Evolutionary conservation across 2,797 vertebrate genomes (phyloP), one percentile per base, ranked within the genome.

Genomic region (Anguilla pacifica): DNA sequence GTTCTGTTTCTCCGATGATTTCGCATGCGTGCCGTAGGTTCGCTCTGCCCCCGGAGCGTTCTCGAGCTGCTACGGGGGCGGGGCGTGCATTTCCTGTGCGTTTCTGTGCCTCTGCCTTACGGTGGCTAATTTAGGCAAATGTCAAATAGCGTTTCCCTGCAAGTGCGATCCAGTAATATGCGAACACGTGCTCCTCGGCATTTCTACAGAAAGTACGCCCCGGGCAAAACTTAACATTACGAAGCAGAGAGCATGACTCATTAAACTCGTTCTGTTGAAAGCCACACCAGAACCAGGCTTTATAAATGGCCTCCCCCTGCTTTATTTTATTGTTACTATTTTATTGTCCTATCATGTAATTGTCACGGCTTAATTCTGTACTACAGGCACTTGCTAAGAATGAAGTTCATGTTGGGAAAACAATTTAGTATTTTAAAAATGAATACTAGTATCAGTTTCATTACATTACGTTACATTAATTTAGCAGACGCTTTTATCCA

Each of bases 101-200:
- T 22, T 74, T 43, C 74, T n/a, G n/a, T 19, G 5, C 46, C 22
- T 49, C 22, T 19, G 35, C 5, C 1, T 81, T 49, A 7, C 43
- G 9, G 77, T 0, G 39, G 77, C 77, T 81, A 49, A 81, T 81
- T 81, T 81, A 9, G 77, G 77, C 19, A 81, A 81, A 81, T 81
- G 43, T 81, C 77, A 81, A 81, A 51, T 49, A 51, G 77, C 17
- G 77, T 49, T 81, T 46, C 43, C 74, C 74, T 25, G 43, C 43
- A 3, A 25, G 39, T 49, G 77, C 22, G 77, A 81, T 81, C 43
- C 77, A 81, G 10, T 49, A 49, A 81, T 81, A 81, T 49, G 22
- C 22, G 43, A 49, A 51, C 77, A 81, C 46, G 43, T 43, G 35
- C 39, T 49, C 39, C 77, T 49, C 10, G 1, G 77, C 43, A 81